A percentile compares a stretch with the other conserved stretches of the same genome.
These are phyloP conservation scores for Leptopilina syphax DNA, from an alignment of 2,888 invertebrate genomes.

Conservation along the genomic window DNA sequence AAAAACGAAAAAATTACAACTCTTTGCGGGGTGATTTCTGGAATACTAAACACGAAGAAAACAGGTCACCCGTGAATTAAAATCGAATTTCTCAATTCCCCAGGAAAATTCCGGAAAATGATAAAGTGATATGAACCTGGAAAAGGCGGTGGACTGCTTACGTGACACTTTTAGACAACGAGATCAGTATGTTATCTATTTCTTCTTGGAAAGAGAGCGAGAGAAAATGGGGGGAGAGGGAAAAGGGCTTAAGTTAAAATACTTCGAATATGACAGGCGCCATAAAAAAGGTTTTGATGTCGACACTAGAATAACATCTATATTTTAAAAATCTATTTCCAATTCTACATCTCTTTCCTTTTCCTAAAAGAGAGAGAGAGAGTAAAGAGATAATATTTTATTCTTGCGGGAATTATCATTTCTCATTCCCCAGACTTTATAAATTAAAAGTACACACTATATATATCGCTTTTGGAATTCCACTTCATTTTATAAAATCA, in stretches of 20 bases:
- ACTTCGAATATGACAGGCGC: slow-evolving; percentile 33
- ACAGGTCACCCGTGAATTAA: slow-evolving; percentile 38
- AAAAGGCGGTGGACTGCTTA: slow-evolving; percentile 33
- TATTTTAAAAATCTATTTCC: slow-evolving; percentile 25
- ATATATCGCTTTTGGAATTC: background rate
- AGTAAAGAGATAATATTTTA: slow-evolving; percentile 6
- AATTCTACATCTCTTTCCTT: slow-evolving; percentile 10
- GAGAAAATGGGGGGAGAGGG: background rate
- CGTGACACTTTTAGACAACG: slow-evolving; percentile 40
- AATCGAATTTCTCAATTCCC: slow-evolving; percentile 37
- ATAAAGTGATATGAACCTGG: slow-evolving; percentile 39
- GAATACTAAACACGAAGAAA: slow-evolving; percentile 34
- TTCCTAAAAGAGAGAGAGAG: background rate
- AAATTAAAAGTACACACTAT: slow-evolving; percentile 20
- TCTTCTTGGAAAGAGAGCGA: background rate
- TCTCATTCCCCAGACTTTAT: slow-evolving; percentile 10
- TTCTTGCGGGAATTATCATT: slow-evolving; percentile 6
- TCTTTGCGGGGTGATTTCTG: slow-evolving; percentile 16
- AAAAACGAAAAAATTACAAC: slow-evolving; percentile 16
- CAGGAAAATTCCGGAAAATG: slow-evolving; percentile 39
- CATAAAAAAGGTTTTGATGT: slow-evolving; percentile 26
- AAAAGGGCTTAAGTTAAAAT: slow-evolving; percentile 30
- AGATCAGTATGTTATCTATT: slow-evolving; percentile 33
- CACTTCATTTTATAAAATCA: slow-evolving; percentile 1
- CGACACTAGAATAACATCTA: slow-evolving; percentile 20